Base-by-base conservation (phyloP, 2,888 invertebrate genomes). In the Synanthedon tipuliformis region DNA sequence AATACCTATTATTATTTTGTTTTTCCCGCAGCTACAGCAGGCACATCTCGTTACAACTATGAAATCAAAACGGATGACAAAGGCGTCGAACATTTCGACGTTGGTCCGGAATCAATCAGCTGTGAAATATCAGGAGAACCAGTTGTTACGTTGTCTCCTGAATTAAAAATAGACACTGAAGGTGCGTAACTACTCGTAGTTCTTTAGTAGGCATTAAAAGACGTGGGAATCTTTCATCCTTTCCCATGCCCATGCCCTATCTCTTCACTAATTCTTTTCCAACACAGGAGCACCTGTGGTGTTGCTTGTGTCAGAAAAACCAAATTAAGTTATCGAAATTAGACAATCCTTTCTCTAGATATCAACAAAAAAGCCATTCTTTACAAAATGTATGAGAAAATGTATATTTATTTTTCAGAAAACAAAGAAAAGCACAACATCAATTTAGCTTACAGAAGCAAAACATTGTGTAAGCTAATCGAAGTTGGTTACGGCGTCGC, bases 61-160 rank as follows among this genome's bases (percentile, higher is more conserved):
- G 67, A 65, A 52, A 61, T 82, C 15, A 66, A 58, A 18, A 62
- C 59, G 0, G 68, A 75, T 48, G 68, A 68, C 12, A 63, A 68
- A 48, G 76, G 71, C 1, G 60, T 73, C 2, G 71, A 75, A 41
- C 73, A 76, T 55, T 84, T 75, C 51, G 72, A 71, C 52, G 75
- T 83, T 2, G 81, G 81, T 1, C 75, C 79, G 0, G 84, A 82
- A 61, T 74, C 64, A 12, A 71, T 76, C 48, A 62, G 69, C 4
- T 83, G 82, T 56, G 71, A 74, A 55, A 59, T 69, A 10, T 45
- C 15, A 45, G 45, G 15, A 45, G 45, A 45, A 13, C n/a, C 45
- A n/a, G 4, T 4, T n/a, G 4, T 15, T 45, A 13, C 45, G 13
- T 15, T 45, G 7, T 13, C 15, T 7, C 45, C 45, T 45, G 45